A percentile compares a stretch with the other conserved stretches of the same genome.
Conservation (phyloP, 2,113 vertebrate genomes). For the Melanerpes formicivorus region DNA sequence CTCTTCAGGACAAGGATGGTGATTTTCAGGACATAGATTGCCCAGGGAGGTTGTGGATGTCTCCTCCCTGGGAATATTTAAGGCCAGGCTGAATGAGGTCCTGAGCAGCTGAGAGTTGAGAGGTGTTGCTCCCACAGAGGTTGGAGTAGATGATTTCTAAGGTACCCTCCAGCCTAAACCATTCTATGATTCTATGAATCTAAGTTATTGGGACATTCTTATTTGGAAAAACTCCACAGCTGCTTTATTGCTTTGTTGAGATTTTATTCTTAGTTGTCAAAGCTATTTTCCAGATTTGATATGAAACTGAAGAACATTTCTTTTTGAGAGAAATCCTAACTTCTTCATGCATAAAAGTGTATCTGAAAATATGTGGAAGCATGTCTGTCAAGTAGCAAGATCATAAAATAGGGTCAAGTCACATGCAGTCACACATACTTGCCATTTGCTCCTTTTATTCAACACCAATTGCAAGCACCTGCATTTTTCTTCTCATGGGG, state of each 20-base stretch:
- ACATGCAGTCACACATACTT: rapidly evolving
- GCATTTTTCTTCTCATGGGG: neutral
- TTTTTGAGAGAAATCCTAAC: neutral
- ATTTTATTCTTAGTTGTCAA: neutral
- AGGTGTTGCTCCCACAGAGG: too few relatives aligned
- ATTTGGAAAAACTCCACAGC: neutral
- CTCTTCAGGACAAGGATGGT: too few relatives aligned
- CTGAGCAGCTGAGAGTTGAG: too few relatives aligned
- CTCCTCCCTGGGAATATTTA: too few relatives aligned
- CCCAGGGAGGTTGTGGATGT: too few relatives aligned
- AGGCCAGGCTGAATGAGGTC: too few relatives aligned
- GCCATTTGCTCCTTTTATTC: neutral
- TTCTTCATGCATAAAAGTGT: neutral
- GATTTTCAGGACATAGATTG: too few relatives aligned
- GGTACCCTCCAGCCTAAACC: too few relatives aligned
- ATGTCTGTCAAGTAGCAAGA: neutral
- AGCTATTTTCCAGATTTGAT: neutral
- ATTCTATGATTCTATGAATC: neutral
- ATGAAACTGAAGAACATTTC: neutral
- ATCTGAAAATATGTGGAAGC: neutral
- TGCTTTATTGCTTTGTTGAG: neutral
- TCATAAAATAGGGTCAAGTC: neutral
- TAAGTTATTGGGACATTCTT: neutral
- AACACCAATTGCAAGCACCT: neutral
- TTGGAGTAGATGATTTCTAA: too few relatives aligned